A percentile compares a stretch with the other conserved stretches of the same genome.
Conservation (phyloP, 1,140 invertebrate genomes). For the Lasioglossum baleicum region DNA sequence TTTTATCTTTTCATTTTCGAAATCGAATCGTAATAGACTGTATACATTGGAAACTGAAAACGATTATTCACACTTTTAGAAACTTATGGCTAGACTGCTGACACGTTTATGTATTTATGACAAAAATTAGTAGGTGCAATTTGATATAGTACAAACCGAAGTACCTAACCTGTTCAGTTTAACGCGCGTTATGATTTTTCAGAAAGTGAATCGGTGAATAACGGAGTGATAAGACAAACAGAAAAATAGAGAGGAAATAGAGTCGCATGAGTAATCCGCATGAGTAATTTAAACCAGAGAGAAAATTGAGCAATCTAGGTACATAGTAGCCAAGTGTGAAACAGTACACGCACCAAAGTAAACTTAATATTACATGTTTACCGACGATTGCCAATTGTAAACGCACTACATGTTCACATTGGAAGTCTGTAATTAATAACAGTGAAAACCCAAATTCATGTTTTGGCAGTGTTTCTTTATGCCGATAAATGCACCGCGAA, state of each 20-base stretch:
- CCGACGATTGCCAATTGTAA: not conserved
- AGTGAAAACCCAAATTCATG: not conserved
- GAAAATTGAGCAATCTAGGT: not conserved
- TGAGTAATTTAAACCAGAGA: not conserved
- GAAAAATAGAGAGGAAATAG: conserved; percentile 5
- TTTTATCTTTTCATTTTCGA: too few relatives aligned
- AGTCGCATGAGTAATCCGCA: not conserved
- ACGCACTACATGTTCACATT: not conserved
- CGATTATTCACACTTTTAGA: too few relatives aligned
- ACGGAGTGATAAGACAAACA: not conserved
- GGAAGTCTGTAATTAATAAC: too few relatives aligned
- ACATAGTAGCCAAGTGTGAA: not conserved
- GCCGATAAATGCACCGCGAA: not conserved
- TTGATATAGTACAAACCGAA: too few relatives aligned
- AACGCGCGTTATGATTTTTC: too few relatives aligned
- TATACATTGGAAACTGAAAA: too few relatives aligned
- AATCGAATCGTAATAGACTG: too few relatives aligned
- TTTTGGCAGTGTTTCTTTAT: not conserved
- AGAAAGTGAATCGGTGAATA: conserved; percentile 3
- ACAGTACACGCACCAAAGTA: not conserved
- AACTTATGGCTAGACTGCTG: too few relatives aligned
- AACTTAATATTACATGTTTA: too few relatives aligned
- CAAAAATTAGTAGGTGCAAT: too few relatives aligned
- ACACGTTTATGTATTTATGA: too few relatives aligned
- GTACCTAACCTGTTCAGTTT: too few relatives aligned